These are phyloP conservation scores for Gymnoscopelus braueri DNA, from an alignment of 2,797 vertebrate species.

Conservation along the genomic window DNA sequence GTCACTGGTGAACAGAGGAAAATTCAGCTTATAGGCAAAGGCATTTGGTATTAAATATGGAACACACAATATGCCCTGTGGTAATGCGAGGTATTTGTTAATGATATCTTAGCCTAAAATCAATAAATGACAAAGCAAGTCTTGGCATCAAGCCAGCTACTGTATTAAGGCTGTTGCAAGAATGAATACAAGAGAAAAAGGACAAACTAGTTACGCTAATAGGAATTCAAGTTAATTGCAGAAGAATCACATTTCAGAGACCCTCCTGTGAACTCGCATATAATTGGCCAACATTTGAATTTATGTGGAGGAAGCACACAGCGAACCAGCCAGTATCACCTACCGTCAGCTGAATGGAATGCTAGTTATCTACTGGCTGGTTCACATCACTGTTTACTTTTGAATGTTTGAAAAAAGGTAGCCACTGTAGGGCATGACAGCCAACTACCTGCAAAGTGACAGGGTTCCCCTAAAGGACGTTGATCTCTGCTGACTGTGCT, in stretches of 20 bases:
- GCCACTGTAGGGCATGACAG: neutral
- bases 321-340: neutral
- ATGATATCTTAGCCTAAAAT: neutral
- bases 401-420: constrained; percentile 21
- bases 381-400: constrained; percentile 22
- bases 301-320: constrained; percentile 11
- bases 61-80: neutral
- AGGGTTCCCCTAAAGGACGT: neutral
- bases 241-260: constrained; percentile 4
- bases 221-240: neutral
- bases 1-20: too few relatives aligned
- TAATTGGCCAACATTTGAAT: constrained; percentile 35
- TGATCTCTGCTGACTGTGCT: neutral
- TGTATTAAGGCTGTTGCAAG: neutral
- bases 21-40: neutral
- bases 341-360: constrained; percentile 65
- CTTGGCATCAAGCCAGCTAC: neutral
- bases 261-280: constrained; percentile 18
- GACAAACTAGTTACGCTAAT: neutral
- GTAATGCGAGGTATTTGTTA: neutral
- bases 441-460: neutral
- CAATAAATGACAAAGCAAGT: neutral
- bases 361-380: constrained; percentile 45
- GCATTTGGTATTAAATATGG: neutral
- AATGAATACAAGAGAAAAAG: neutral